Base-by-base conservation (phyloP, 2,113 vertebrate genomes). In the Tor tambroides region DNA sequence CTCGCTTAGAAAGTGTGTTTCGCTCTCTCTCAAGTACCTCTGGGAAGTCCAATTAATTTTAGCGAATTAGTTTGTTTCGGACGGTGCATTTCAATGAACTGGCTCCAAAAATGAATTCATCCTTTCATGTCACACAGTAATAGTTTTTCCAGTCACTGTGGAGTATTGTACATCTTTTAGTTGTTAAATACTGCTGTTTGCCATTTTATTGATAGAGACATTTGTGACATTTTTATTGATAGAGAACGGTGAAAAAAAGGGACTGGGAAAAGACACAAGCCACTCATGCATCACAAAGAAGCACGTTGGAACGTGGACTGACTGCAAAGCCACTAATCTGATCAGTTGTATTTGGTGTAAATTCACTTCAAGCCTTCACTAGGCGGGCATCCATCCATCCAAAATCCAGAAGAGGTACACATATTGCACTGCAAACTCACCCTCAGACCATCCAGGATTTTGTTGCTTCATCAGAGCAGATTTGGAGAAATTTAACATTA, bases 31-130 rank as follows among this genome's bases (percentile, higher is more conserved):
- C 65, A 17, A 15, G 19, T 23, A 71, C 63, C 21, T 1, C 65
- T 83, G 65, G 19, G 65, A 72, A 54, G 46, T 83, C 30, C 46
- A 32, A 83, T 83, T 72, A 46, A 54, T 54, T 83, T 51, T n/a
- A 51, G 81, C 1, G n/a, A 83, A 67, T 83, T 83, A 41, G 61
- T 69, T 51, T 83, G 26, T 49, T 69, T 49, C 32, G n/a, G 78
- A 78, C 12, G 7, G 32, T 80, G 51, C 35, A 63, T 26, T 80
- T 38, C 30, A 32, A 63, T 63, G 54, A 80, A 61, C 30, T 12
- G 12, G 54, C 26, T 19, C 15, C 63, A 69, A 30, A 67, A 83
- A 67, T 28, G 6, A 82, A 67, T 82, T 67, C 15, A 67, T 65
- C 15, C 23, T 19, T 67, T 41, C 17, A 26, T n/a, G 38, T 28